phyloP scores from a whole-genome alignment of 2,888 invertebrate species.

The Lamellibrachia columna region DNA sequence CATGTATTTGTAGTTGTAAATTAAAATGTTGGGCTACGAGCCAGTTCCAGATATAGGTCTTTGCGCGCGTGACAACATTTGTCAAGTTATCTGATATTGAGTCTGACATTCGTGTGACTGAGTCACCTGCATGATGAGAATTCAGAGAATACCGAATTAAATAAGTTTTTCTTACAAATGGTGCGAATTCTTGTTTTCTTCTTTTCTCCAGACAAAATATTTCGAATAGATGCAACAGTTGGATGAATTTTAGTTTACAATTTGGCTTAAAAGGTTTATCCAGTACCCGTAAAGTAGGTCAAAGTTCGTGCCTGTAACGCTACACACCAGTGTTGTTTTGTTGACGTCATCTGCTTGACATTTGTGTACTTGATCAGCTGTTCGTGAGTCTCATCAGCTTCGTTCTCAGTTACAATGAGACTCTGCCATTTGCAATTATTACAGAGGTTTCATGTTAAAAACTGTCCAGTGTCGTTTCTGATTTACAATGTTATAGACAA shows the following conservation, averaged over 20 bases:
- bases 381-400: too few species aligned
- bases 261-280: background rate
- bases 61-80: background rate
- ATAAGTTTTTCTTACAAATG: background rate
- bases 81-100: too few species aligned
- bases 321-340: background rate
- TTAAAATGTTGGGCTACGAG: background rate
- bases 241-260: background rate
- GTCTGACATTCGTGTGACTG: too few species aligned
- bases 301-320: background rate
- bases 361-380: too few species aligned
- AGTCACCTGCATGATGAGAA: too few species aligned
- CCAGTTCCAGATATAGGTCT: background rate
- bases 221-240: background rate
- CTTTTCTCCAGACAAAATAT: background rate
- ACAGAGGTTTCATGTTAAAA: too few species aligned
- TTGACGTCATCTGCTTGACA: too few species aligned
- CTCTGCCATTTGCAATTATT: too few species aligned
- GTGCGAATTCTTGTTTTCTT: background rate
- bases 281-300: background rate
- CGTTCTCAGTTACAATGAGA: too few species aligned
- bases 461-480: too few species aligned
- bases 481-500: too few species aligned
- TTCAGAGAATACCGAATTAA: background rate
- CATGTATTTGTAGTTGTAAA: background rate